These are phyloP conservation scores for Branchinecta lynchi DNA, from an alignment of 1,140 invertebrate species.

Conservation along the genomic window DNA sequence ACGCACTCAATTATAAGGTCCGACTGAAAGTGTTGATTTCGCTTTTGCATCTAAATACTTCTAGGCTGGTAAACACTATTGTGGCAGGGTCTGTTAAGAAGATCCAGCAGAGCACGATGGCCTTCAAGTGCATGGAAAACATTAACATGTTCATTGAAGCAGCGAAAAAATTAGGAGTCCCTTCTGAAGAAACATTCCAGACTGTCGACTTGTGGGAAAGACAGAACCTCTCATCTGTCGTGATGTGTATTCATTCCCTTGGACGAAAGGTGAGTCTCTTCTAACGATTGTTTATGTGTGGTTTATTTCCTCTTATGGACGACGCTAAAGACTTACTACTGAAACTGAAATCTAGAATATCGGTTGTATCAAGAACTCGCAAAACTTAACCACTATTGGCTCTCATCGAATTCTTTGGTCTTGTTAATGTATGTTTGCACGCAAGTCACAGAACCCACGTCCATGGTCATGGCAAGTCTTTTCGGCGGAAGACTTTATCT, in stretches of 20 bases:
- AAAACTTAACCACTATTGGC: too few species aligned
- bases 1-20: too few species aligned
- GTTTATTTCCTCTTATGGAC: conserved; percentile 11
- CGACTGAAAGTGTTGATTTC: too few species aligned
- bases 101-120: conserved; percentile 67
- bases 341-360: not conserved
- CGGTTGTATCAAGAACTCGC: too few species aligned
- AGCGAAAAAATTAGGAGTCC: conserved; percentile 73
- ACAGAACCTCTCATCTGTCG: conserved; percentile 86
- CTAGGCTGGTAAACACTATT: conserved; percentile 59
- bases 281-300: conserved; percentile 13
- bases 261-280: conserved; percentile 63
- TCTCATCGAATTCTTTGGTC: too few species aligned
- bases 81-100: conserved; percentile 66
- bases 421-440: too few species aligned
- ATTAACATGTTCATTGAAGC: conserved; percentile 84
- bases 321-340: conserved; percentile 12
- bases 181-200: conserved; percentile 87
- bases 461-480: too few species aligned
- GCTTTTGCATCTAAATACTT: conserved; percentile 23
- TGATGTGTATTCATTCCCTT: conserved; percentile 81
- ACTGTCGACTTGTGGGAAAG: conserved; percentile 89
- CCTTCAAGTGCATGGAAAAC: conserved; percentile 99
- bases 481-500: too few species aligned
- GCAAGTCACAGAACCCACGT: too few species aligned